Conservation (phyloP, 2,113 vertebrate species). For the Irena cyanogastra region DNA sequence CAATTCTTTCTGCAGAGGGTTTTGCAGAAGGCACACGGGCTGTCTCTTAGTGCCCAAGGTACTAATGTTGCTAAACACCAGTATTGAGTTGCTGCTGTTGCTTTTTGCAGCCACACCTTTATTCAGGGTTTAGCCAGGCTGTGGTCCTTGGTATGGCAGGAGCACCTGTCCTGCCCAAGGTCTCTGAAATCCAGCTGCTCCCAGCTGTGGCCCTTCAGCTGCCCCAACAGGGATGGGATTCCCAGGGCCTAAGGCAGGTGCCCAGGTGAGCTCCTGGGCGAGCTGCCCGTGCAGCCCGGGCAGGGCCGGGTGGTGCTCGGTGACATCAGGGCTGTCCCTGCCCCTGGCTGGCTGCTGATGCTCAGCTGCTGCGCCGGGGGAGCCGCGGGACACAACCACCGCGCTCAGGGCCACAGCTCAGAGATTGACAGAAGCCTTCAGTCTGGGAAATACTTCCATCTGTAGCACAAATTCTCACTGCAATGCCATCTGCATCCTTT, state of each 20-base stretch:
- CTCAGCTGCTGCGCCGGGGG: background rate
- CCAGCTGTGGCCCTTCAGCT: background rate
- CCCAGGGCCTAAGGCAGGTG: background rate
- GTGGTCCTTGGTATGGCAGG: background rate
- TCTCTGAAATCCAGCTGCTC: background rate
- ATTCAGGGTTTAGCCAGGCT: background rate
- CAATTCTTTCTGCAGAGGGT: background rate
- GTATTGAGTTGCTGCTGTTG: rapidly evolving
- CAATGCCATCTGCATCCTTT: background rate
- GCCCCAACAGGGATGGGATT: background rate
- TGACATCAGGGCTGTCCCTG: background rate
- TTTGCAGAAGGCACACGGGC: background rate
- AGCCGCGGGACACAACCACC: background rate
- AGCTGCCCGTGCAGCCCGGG: background rate
- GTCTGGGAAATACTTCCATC: background rate
- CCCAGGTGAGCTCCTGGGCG: background rate
- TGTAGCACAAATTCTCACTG: background rate
- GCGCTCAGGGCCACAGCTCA: background rate
- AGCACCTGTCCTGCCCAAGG: background rate
- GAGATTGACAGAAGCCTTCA: background rate
- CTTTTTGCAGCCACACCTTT: background rate
- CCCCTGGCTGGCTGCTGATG: background rate
- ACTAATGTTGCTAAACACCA: background rate
- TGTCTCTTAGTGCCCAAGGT: background rate
- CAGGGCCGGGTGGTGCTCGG: background rate